Evolutionary conservation across 2,888 invertebrate genomes (phyloP), one percentile per base, ranked within the genome.

Genomic region (Hybos culiciformis): DNA sequence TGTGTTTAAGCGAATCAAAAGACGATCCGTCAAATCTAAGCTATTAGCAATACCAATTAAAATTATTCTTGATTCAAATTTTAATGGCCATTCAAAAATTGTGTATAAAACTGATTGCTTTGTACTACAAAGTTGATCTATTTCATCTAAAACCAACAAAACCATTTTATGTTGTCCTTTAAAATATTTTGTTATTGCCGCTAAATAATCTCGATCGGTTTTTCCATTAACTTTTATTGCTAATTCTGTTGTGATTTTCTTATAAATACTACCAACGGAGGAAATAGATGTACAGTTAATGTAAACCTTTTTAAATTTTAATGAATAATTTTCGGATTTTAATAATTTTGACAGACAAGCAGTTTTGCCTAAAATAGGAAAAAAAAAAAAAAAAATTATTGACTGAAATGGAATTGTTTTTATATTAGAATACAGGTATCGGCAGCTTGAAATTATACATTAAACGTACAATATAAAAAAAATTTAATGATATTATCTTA

Each of bases 1-100:
- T 2, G 85, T 77, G 60, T 90, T 87, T 8, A 97, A 71, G 46
- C 93, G 73, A 20, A 93, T 90, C 46, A 98, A 68, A 34, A 85
- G 74, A 11, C 96, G 73, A 61, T 94, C 90, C 0, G 94, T 96
- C 47, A 98, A 70, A 69, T 97, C 96, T 43, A 98, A 70, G 4
- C 96, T 86, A 66, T 98, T 98, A 12, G 97, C 93, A 50, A 97
- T 84, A 33, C 94, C 96, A 23, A 96, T 73, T 8, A 97, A 69
- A 36, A 93, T 73, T 1, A 96, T 59, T 31, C 76, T 77, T 0
- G 84, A 80, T 18, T 74, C 66, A 0, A 68, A 60, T 42, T 77
- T 61, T 0, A 84, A 74, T 0, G 94, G 88, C 93, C 92, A 94
- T 59, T 91, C 90, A 61, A 97, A 96, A 53, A 96, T 78, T 2